Evolutionary conservation across 2,888 invertebrate genomes (phyloP).

Genomic region (Epirrhoe alternata): DNA sequence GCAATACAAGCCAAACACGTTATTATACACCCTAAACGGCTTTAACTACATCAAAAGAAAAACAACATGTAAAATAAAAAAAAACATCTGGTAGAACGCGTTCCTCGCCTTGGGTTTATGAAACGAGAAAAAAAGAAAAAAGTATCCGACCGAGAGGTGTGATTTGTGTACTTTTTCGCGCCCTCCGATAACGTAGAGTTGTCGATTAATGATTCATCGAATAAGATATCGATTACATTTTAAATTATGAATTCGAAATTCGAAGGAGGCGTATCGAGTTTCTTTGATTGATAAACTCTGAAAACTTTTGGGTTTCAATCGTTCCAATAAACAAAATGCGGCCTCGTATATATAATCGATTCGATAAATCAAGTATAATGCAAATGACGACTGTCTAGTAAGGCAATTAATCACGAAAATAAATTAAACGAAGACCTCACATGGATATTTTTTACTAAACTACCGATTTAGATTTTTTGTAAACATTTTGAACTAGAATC

Average conservation of each 20-base stretch:
- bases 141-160: constrained; percentile 67
- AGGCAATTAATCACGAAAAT: constrained; percentile 4
- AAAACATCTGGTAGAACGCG: constrained; percentile 64
- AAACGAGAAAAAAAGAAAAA: constrained; percentile 57
- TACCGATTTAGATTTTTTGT: background rate
- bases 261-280: constrained; percentile 40
- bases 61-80: constrained; percentile 53
- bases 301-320: constrained; percentile 21
- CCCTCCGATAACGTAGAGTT: constrained; percentile 67
- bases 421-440: constrained; percentile 19
- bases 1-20: constrained; percentile 43
- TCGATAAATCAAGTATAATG: constrained; percentile 13
- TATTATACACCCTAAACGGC: constrained; percentile 61
- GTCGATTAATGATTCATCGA: constrained; percentile 68
- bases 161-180: constrained; percentile 81
- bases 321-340: constrained; percentile 19
- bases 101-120: constrained; percentile 54
- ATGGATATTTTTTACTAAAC: constrained; percentile 2
- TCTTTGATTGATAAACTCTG: constrained; percentile 36
- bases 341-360: constrained; percentile 18
- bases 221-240: constrained; percentile 67
- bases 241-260: constrained; percentile 48
- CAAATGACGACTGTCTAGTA: constrained; percentile 12
- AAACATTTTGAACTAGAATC: background rate
- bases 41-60: constrained; percentile 59